phyloP scores from a whole-genome alignment of 1,140 invertebrate genomes.

The Ditylenchus dipsaci region DNA sequence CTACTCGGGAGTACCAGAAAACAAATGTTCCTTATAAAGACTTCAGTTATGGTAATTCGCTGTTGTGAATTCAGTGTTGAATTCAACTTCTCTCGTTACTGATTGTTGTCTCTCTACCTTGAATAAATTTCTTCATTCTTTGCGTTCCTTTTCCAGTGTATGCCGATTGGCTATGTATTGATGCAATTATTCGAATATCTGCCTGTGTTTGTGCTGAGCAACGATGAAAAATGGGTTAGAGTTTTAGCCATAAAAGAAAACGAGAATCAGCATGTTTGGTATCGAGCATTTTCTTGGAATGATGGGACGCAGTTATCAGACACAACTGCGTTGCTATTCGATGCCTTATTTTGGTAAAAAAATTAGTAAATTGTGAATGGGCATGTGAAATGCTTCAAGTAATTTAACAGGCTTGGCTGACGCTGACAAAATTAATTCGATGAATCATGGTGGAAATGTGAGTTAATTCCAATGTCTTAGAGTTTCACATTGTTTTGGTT shows the following conservation, averaged over 20 bases:
- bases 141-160: neutral
- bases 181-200: neutral
- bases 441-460: conserved; percentile 57
- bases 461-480: too few species aligned
- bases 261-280: conserved; percentile 18
- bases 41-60: conserved; percentile 33
- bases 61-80: conserved; percentile 12
- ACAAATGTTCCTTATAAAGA: conserved; percentile 42
- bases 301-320: conserved; percentile 15
- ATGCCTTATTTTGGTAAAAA: conserved; percentile 48
- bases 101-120: neutral
- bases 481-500: too few species aligned
- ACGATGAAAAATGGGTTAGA: neutral
- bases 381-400: too few species aligned
- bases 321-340: conserved; percentile 48
- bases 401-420: conserved; percentile 37
- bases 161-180: neutral
- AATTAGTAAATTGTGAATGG: too few species aligned
- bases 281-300: conserved; percentile 34
- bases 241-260: too few species aligned
- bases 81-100: conserved; percentile 1
- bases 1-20: conserved; percentile 25
- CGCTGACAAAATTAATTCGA: conserved; percentile 47
- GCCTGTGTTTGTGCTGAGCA: neutral
- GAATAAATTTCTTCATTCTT: neutral